Evolutionary conservation across 2,888 invertebrate species (phyloP), one percentile per base, ranked within the genome.

Genomic region (Brenthis ino): DNA sequence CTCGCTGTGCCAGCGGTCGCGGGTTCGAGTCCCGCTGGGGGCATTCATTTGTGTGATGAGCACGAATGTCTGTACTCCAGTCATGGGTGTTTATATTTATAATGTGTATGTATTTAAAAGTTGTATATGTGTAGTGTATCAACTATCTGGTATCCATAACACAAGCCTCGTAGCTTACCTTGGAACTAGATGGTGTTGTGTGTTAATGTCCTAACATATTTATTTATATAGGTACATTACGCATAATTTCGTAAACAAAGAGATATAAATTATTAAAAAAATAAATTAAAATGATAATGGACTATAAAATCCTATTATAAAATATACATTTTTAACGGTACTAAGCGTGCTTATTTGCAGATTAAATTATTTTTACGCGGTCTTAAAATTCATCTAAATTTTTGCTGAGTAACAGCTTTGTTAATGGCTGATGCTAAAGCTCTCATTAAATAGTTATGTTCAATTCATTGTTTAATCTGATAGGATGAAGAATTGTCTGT

Each of bases 391-490:
- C 50, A 48, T 55, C 54, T 56, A 55, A 55, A 67, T 56, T 61
- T 55, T 55, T 58, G 20, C 28, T 47, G 47, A 28, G 57, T 58
- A 63, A 56, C 54, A 48, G 64, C 57, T 47, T 58, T 33, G 54
- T 64, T 64, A 77, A 75, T 74, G 75, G 77, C 76, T 76, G 78
- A 74, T 75, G 75, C 70, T 80, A 78, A 79, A 76, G 74, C 68
- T 43, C 80, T 83, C 83, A 85, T 89, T 81, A 86, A 88, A 87
- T 84, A 84, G 83, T 86, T 82, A 87, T 73, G 79, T 75, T 72
- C 76, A 76, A 82, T 80, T 81, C 87, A 86, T 87, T 86, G 85
- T 87, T 85, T 85, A 86, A 88, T 87, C 83, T 80, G 76, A 82
- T 84, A 82, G 80, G 78, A 82, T 81, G 75, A 81, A 73, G 82